Evolutionary conservation across 2,113 vertebrate genomes (phyloP), one percentile per base, ranked within the genome.

Genomic region (Pomatostomus ruficeps): DNA sequence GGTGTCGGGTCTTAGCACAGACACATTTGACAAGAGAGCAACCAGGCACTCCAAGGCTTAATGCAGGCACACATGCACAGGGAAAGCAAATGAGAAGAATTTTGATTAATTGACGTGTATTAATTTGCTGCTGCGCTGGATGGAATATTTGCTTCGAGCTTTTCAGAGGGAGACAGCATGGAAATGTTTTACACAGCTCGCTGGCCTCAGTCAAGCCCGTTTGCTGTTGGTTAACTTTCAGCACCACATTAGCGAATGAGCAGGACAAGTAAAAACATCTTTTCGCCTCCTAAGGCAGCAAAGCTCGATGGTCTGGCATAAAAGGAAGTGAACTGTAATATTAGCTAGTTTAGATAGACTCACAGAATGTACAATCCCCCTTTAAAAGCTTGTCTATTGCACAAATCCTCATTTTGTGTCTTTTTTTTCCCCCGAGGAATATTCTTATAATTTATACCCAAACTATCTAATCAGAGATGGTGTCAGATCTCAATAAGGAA

Each of bases 71-170:
- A 91, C 23, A 24, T 7, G 67, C 75, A 48, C 58, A 59, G 72
- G 46, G 74, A 89, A 89, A 77, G 75, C 35, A 48, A 90, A 68
- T 71, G 75, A 82, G 79, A 77, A 80, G 89, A 77, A 89, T 95
- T 73, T 52, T 96, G 91, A 95, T 96, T 93, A 95, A 96, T 93
- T 96, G 79, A 31, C 57, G 38, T 43, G 71, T 74, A 91, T 90
- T 93, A 76, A 88, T 88, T 93, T 96, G 59, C 74, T 3, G 3
- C 74, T 68, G 65, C 61, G 59, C 82, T 1, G n/a, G 71, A 58
- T 45, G 28, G 85, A 77, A 83, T 83, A 67, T 83, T 93, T 85
- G 59, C 90, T 96, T 83, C 11, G 3, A 93, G 90, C 81, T 91
- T 91, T 91, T 77, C 51, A 3, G 12, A 42, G 63, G 38, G 49